Evolutionary conservation across 2,888 invertebrate species (phyloP), one percentile per base, ranked within the genome.

Genomic region (Drosophila flavopinicola): DNA sequence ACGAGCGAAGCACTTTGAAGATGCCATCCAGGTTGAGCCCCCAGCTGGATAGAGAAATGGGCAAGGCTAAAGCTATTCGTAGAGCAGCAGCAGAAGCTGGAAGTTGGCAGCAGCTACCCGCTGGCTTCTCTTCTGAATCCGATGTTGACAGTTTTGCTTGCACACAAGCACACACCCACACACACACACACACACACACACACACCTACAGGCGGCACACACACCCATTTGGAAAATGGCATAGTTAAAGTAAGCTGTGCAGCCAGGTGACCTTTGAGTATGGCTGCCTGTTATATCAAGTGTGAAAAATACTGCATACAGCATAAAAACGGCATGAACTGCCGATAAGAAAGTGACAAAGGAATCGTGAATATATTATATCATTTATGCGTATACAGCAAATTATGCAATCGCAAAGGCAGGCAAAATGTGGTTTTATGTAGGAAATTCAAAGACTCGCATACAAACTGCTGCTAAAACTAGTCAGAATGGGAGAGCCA

Each of bases 131-230:
- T 30, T 10, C 27, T 47, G 25, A 20, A 15, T 7, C 37, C 45
- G 20, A 41, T 68, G 80, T 66, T 86, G 86, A 84, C 80, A 80
- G 64, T 68, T 47, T 71, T 76, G 76, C 71, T 86, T 74, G 76
- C 64, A 51, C 66, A 53, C 58, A 63, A 57, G 64, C 58, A 51
- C 27, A 48, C 11, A 51, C 15, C 32, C 25, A 30, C 24, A 25
- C 6, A 57, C 6, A 27, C 29, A 42, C 30, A 3, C 11, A 30
- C 27, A 37, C 32, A 45, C 30, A 53, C 35, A 56, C 25, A 67
- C 48, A 57, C 44, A 56, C 33, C 44, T 44, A 29, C 29, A 30
- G 44, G 29, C 44, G 6, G 7, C n/a, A 37, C 47, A 20, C 25
- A 41, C 30, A 33, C 5, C 33, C 32, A 41, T 52, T 60, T 51